These are phyloP conservation scores for Aplysia californica DNA, from an alignment of 1,140 invertebrate species.

Conservation along the genomic window DNA sequence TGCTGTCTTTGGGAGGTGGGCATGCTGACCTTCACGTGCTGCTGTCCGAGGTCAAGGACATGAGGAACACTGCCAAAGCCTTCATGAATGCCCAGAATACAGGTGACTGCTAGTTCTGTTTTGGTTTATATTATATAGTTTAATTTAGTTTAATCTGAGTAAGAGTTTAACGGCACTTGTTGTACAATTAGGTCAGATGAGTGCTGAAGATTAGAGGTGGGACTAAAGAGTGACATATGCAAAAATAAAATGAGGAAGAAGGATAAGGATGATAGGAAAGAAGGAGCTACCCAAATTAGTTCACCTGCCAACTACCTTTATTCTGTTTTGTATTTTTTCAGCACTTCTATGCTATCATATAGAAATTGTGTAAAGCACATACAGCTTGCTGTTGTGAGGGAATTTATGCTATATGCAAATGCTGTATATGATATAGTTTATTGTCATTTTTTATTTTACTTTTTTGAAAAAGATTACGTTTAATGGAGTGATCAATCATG, in stretches of 20 bases:
- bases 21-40: constrained; percentile 71
- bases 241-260: too few species aligned
- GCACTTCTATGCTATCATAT: background rate
- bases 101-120: constrained; percentile 34
- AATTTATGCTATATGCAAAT: background rate
- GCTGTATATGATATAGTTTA: background rate
- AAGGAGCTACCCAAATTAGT: too few species aligned
- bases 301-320: too few species aligned
- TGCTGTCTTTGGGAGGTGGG: constrained; percentile 69
- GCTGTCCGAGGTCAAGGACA: constrained; percentile 71
- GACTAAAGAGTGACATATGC: too few species aligned
- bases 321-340: too few species aligned
- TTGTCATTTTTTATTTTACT: background rate
- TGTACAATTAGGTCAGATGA: background rate
- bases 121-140: background rate
- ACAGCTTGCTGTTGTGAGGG: background rate
- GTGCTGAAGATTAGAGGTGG: background rate
- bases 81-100: constrained; percentile 70
- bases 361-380: background rate
- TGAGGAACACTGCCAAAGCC: constrained; percentile 67
- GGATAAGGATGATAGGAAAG: too few species aligned
- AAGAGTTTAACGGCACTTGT: too few species aligned
- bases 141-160: background rate
- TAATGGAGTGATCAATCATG: background rate
- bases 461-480: background rate